These are phyloP conservation scores for Ips nitidus DNA, from an alignment of 1,140 invertebrate species.

Conservation along the genomic window DNA sequence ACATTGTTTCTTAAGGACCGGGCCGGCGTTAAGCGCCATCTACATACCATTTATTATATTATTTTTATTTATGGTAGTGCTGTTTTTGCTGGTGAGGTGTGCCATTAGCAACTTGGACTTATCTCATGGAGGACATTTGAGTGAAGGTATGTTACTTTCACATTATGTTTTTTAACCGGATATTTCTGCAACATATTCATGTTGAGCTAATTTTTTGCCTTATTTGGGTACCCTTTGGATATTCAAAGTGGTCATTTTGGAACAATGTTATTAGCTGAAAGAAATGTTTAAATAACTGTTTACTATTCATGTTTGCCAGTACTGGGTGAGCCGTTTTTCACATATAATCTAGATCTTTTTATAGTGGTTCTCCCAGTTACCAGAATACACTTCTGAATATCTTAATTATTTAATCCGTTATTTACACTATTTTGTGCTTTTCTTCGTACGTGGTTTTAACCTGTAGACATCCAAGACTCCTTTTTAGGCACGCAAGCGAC, in stretches of 20 bases:
- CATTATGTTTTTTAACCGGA: not conserved
- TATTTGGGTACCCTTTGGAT: no score
- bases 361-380: no score
- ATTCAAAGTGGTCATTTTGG: no score
- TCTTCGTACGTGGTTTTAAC: conserved; percentile 16
- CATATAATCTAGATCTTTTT: no score
- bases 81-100: conserved; percentile 77
- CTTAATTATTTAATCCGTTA: no score
- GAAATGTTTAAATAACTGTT: no score
- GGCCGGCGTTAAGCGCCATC: conserved; percentile 77
- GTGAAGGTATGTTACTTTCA: conserved; percentile 57
- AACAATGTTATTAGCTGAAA: no score
- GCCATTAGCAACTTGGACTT: conserved; percentile 65
- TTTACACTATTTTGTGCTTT: not conserved
- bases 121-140: conserved; percentile 66
- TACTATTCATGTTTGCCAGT: no score
- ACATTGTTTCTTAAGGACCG: conserved; percentile 80
- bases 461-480: conserved; percentile 19
- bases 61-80: conserved; percentile 69
- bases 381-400: no score
- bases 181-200: no score
- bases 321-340: no score
- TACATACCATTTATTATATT: conserved; percentile 77
- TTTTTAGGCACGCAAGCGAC: conserved; percentile 68
- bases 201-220: no score